Evolutionary conservation across 2,113 vertebrate genomes (phyloP), one percentile per base, ranked within the genome.

Genomic region (Atrichornis clamosus): DNA sequence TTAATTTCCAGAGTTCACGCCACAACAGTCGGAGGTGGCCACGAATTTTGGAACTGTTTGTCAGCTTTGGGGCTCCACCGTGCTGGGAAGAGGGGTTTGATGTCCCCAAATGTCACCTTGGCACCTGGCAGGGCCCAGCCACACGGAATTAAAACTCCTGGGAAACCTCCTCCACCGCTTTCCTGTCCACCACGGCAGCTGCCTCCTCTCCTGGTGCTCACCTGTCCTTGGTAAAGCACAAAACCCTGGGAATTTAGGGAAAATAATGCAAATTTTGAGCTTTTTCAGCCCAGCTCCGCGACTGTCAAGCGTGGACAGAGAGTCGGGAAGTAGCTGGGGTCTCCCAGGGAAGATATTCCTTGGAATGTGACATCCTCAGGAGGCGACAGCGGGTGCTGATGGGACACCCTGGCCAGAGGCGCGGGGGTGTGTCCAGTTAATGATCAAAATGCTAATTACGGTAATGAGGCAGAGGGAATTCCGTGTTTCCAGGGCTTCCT

Each of bases 401-500:
- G 47, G 4, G 13, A 49, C 62, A 17, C 11, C 15, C 28, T 35
- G 56, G 46, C 28, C 53, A 15, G 21, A 23, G 23, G 20, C 8
- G 21, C 0, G 0, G 42, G 2, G 9, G 39, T 1, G 9, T 15
- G 50, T 15, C 27, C 24, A 2, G n/a, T 16, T 27, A 33, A 24
- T 1, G 10, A 58, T 10, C 26, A 11, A 46, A 58, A 63, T 53
- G 18, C n/a, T 53, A 30, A 20, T 47, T 5, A 32, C 5, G 3
- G 37, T 16, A 55, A 74, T 0, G 10, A 47, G 81, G 49, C 41
- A 30, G 20, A 39, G 42, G 41, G 32, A n/a, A n/a, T 13, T 33
- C 11, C 4, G 9, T 8, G 1, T 12, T 68, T 49, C 26, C 35
- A 15, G 47, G 28, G 69, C 30, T 60, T 37, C 75, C 64, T 32